Evolutionary conservation across 2,113 vertebrate genomes (phyloP).

Genomic region (Gorsachius goisagi): DNA sequence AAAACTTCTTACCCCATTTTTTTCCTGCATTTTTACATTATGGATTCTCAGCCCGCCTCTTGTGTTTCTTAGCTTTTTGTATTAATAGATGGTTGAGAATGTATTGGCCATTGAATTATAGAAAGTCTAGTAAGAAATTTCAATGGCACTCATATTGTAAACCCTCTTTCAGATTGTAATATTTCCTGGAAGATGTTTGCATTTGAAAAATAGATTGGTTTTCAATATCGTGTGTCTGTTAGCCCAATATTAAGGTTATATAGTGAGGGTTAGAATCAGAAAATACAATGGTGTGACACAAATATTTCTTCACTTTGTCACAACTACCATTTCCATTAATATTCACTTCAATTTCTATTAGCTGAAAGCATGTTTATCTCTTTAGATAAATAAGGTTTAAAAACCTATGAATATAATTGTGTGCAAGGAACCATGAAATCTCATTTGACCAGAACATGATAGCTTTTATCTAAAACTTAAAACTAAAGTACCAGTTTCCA

Average conservation of each 20-base stretch:
- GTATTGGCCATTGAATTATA: neutral
- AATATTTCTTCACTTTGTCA: neutral
- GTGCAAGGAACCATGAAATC: neutral
- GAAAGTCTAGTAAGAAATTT: neutral
- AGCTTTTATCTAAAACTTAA: neutral
- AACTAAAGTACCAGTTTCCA: neutral
- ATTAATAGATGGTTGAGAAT: neutral
- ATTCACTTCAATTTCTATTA: neutral
- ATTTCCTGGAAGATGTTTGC: neutral
- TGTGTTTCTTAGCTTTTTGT: neutral
- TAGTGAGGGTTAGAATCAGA: neutral
- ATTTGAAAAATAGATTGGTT: neutral
- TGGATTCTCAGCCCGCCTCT: neutral
- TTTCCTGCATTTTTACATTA: neutral
- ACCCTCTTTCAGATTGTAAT: neutral
- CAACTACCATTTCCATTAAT: neutral
- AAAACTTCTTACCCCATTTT: neutral
- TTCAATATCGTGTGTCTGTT: neutral
- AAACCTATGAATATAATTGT: neutral
- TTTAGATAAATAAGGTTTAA: neutral
- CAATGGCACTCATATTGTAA: neutral
- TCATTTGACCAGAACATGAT: neutral
- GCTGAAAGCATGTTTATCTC: neutral
- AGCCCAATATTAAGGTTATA: neutral
- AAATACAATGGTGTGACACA: neutral